Percentiles rank a stretch among this genome's conserved stretches.
Conservation (phyloP, 1,140 invertebrate species). For the Bombus huntii region DNA sequence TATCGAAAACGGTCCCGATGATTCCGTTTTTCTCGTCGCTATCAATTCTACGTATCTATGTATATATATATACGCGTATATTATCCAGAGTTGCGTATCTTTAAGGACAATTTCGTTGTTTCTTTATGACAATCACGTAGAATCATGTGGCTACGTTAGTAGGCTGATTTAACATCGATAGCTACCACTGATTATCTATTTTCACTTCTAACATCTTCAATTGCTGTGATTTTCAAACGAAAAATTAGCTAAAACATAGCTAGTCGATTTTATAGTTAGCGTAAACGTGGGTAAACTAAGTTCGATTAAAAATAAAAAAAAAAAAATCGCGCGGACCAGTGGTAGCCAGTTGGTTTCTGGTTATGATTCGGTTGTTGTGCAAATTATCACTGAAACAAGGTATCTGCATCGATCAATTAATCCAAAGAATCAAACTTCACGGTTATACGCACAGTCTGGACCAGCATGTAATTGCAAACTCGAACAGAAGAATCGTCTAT, state of each 20-base stretch:
- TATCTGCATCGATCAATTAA: conserved; percentile 16
- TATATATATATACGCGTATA: no score
- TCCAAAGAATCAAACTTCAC: neutral
- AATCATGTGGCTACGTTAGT: neutral
- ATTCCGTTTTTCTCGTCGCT: neutral
- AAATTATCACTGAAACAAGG: neutral
- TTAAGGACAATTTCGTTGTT: conserved; percentile 9
- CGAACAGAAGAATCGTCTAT: neutral
- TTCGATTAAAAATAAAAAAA: neutral
- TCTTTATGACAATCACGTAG: conserved; percentile 17
- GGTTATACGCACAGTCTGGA: conserved; percentile 63
- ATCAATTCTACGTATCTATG: neutral
- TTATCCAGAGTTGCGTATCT: neutral
- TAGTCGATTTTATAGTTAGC: neutral
- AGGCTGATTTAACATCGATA: neutral
- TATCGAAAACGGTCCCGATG: neutral
- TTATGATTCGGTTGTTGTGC: conserved; percentile 1
- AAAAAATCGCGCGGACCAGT: neutral
- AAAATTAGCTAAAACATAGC: neutral
- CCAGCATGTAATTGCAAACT: conserved; percentile 21
- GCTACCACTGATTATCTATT: neutral
- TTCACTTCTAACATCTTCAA: neutral
- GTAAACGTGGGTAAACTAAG: neutral
- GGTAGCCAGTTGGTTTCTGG: conserved; percentile 1
- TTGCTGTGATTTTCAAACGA: neutral